Evolutionary conservation across 2,888 invertebrate genomes (phyloP).

Genomic region (Coelinius sp.): DNA sequence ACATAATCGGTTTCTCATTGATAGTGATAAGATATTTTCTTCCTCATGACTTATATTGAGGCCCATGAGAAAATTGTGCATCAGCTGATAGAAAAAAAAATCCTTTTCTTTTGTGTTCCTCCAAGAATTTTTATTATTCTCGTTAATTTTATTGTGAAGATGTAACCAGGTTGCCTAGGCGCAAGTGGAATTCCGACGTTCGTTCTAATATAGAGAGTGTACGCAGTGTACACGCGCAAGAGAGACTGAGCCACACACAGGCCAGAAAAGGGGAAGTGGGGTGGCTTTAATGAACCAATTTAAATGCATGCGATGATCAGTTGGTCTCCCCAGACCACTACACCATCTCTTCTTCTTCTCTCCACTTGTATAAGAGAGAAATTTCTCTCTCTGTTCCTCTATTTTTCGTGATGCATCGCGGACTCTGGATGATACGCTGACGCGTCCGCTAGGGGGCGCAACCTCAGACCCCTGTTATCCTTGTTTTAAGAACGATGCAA

Average conservation of each 20-base stretch:
- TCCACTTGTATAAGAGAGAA: slow-evolving; percentile 53
- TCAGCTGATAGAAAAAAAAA: too few species aligned
- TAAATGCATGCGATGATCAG: slow-evolving; percentile 71
- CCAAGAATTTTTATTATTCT: neutral
- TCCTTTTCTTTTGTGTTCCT: neutral
- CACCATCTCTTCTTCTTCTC: slow-evolving; percentile 63
- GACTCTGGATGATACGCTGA: slow-evolving; percentile 55
- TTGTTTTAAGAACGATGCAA: slow-evolving; percentile 7
- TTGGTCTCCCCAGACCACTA: slow-evolving; percentile 69
- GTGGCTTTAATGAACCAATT: slow-evolving; percentile 71
- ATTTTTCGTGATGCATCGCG: slow-evolving; percentile 54
- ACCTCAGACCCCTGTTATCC: slow-evolving; percentile 27
- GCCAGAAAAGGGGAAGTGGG: slow-evolving; percentile 41
- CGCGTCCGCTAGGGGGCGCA: slow-evolving; percentile 50
- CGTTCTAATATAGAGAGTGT: neutral
- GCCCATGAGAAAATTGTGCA: too few species aligned
- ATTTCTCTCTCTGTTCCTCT: slow-evolving; percentile 38
- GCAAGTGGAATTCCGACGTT: neutral
- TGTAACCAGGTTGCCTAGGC: slow-evolving; percentile 2
- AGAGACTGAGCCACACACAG: slow-evolving; percentile 32
- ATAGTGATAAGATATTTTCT: too few species aligned
- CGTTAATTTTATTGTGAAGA: neutral
- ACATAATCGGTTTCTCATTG: too few species aligned
- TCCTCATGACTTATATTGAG: too few species aligned
- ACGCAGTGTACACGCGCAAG: slow-evolving; percentile 31